These are phyloP conservation scores for Lophura nycthemera DNA, from an alignment of 2,113 vertebrate species.

Conservation along the genomic window DNA sequence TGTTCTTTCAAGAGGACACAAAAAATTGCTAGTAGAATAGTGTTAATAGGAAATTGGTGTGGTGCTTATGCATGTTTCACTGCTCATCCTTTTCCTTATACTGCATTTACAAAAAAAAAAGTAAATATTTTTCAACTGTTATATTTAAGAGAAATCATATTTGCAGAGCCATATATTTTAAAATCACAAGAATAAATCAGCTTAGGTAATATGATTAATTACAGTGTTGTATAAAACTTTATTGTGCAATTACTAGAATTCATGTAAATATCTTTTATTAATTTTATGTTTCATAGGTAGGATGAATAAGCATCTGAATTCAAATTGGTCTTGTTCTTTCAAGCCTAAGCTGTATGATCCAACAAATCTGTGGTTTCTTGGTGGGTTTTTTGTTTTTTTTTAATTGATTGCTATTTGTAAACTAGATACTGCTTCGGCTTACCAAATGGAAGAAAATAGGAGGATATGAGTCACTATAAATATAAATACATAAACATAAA, in stretches of 20 bases:
- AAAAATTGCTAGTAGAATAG: slow-evolving; percentile 7
- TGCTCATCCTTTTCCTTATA: not conserved
- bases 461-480: not conserved
- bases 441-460: not conserved
- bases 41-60: not conserved
- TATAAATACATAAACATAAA: no score
- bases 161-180: not conserved
- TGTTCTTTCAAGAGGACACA: slow-evolving; percentile 16
- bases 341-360: not conserved
- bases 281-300: not conserved
- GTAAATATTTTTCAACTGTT: slow-evolving; percentile 13
- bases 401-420: not conserved
- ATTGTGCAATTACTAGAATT: not conserved
- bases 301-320: not conserved
- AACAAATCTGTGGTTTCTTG: not conserved
- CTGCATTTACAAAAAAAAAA: not conserved
- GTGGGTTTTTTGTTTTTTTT: not conserved
- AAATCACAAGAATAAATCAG: not conserved
- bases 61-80: slow-evolving; percentile 40
- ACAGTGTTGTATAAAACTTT: not conserved
- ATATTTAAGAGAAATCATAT: slow-evolving; percentile 29
- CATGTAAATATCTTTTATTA: not conserved
- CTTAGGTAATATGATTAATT: not conserved
- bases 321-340: not conserved
- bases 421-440: not conserved